Conservation (phyloP, 2,113 vertebrate species). For the Lophius piscatorius region DNA sequence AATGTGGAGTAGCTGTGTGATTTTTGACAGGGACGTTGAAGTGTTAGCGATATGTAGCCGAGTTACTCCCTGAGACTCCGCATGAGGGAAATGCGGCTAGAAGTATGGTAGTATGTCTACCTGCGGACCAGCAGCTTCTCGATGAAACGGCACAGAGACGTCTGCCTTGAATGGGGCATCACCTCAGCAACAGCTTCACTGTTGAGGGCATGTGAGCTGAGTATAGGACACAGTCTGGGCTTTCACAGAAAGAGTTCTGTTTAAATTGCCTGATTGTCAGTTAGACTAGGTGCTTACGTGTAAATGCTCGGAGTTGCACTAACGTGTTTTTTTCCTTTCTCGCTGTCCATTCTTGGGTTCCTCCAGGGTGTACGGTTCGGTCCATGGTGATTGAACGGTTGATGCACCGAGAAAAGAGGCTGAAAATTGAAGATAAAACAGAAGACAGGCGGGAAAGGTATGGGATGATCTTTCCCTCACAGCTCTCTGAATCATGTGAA, state of each 20-base stretch:
- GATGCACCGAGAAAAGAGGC: slow-evolving; percentile 95
- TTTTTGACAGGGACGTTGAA: slow-evolving; percentile 55
- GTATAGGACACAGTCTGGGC: not conserved
- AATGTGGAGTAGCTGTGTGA: slow-evolving; percentile 55
- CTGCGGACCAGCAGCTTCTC: slow-evolving; percentile 24
- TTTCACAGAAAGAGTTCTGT: not conserved
- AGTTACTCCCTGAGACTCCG: slow-evolving; percentile 31
- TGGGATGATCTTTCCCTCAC: not conserved
- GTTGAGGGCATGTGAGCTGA: slow-evolving; percentile 18
- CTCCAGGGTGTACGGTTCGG: slow-evolving; percentile 83
- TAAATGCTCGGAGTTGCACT: not conserved
- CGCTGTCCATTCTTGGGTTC: too few species aligned
- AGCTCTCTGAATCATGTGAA: not conserved
- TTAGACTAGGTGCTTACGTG: slow-evolving; percentile 1
- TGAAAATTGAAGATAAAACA: slow-evolving; percentile 88
- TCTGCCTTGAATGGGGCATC: slow-evolving; percentile 3
- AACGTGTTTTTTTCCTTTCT: slow-evolving; percentile 5
- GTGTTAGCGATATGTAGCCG: slow-evolving; percentile 31
- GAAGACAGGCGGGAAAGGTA: slow-evolving; percentile 88
- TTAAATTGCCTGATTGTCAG: not conserved
- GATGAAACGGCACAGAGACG: slow-evolving; percentile 45
- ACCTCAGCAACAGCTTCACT: slow-evolving; percentile 37
- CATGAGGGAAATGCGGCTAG: slow-evolving; percentile 18
- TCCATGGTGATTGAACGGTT: slow-evolving; percentile 83
- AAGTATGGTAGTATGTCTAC: not conserved